Percentiles rank a stretch among this genome's conserved stretches.
Conservation (phyloP, 2,888 invertebrate genomes). For the Papilio demoleus region DNA sequence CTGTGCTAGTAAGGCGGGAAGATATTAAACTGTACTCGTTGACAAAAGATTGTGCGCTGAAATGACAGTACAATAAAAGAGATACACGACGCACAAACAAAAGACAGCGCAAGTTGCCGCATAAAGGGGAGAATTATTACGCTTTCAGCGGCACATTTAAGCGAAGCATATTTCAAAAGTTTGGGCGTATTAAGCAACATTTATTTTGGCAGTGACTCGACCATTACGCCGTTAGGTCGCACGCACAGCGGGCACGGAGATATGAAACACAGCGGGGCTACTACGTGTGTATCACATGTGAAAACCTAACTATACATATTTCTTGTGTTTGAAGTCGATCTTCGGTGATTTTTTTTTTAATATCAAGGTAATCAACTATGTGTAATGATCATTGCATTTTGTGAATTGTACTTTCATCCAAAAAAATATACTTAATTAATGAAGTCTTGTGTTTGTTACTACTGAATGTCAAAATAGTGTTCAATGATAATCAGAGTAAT, state of each 20-base stretch:
- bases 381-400: too few species aligned
- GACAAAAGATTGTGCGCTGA: constrained; percentile 50
- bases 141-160: constrained; percentile 82
- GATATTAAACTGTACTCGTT: constrained; percentile 37
- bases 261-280: constrained; percentile 68
- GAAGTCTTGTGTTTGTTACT: too few species aligned
- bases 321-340: background rate
- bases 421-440: too few species aligned
- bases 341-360: too few species aligned
- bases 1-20: constrained; percentile 32
- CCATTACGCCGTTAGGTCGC: constrained; percentile 70
- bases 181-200: constrained; percentile 82
- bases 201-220: constrained; percentile 82
- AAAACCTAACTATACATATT: background rate
- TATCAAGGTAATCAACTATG: too few species aligned
- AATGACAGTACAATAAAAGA: constrained; percentile 63
- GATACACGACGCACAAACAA: constrained; percentile 65
- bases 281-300: constrained; percentile 41
- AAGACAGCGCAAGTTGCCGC: constrained; percentile 68
- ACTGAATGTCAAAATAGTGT: too few species aligned
- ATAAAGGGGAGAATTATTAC: constrained; percentile 80
- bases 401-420: too few species aligned
- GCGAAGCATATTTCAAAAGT: constrained; percentile 82
- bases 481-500: too few species aligned
- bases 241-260: constrained; percentile 58